Percentiles rank a stretch among this genome's conserved stretches.
Conservation (phyloP, 2,113 vertebrate species). For the Colaptes auratus region DNA sequence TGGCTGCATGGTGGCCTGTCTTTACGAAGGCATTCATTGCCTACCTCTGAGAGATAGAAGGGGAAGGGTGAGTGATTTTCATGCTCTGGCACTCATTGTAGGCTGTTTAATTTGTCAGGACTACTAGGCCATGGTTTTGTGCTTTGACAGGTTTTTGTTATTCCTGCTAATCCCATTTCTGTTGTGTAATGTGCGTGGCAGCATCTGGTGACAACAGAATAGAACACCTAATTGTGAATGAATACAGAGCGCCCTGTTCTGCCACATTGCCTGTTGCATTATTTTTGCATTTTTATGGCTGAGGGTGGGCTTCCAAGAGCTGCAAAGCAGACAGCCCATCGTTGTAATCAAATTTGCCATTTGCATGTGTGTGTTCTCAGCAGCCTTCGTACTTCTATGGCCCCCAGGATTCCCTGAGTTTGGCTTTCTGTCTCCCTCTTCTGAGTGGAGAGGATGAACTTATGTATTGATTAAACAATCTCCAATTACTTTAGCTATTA, state of each 20-base stretch:
- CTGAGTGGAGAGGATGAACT: not conserved
- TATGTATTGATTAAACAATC: not conserved
- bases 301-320: conserved; percentile 61
- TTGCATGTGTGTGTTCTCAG: conserved; percentile 66
- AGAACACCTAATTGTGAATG: conserved; percentile 75
- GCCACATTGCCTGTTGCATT: conserved; percentile 66
- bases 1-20: conserved; percentile 44
- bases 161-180: conserved; percentile 72
- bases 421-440: conserved; percentile 44
- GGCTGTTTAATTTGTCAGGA: conserved; percentile 71
- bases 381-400: not conserved
- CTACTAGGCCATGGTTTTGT: conserved; percentile 69
- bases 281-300: conserved; percentile 71
- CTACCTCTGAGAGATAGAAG: conserved; percentile 51
- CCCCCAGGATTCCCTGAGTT: not conserved
- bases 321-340: conserved; percentile 66
- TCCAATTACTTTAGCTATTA: not conserved
- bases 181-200: conserved; percentile 73
- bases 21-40: conserved; percentile 39
- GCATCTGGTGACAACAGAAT: conserved; percentile 74
- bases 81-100: conserved; percentile 65
- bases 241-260: conserved; percentile 64
- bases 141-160: conserved; percentile 73
- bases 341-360: conserved; percentile 69
- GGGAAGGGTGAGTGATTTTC: conserved; percentile 70